Conservation (phyloP, 2,113 vertebrate genomes). For the Bolborhynchus lineola region DNA sequence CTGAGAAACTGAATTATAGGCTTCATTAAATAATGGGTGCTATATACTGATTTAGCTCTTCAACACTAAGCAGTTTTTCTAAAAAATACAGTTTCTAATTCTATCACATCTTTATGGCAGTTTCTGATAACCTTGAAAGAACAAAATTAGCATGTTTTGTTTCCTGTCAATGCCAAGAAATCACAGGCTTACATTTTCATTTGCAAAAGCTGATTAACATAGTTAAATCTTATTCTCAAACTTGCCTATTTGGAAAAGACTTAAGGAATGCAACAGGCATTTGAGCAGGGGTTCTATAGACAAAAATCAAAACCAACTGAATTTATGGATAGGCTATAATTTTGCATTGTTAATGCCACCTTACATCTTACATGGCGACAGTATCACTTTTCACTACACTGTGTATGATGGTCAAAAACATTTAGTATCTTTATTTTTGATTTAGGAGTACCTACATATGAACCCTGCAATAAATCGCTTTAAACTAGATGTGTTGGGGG, state of each 20-base stretch:
- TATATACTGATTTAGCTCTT: not conserved
- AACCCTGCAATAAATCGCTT: not conserved
- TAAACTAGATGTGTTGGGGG: too few species aligned
- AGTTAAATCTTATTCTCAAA: not conserved
- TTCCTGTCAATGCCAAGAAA: not conserved
- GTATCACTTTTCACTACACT: not conserved
- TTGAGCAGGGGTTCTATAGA: not conserved
- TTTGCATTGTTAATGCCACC: not conserved
- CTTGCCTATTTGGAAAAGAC: not conserved
- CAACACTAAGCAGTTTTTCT: not conserved
- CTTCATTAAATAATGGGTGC: not conserved
- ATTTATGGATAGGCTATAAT: not conserved
- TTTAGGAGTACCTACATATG: not conserved
- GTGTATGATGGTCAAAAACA: not conserved
- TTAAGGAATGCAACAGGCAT: not conserved
- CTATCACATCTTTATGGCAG: not conserved
- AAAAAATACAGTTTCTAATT: not conserved
- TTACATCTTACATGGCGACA: not conserved
- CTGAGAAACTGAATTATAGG: not conserved
- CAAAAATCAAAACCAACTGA: not conserved
- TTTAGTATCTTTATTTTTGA: not conserved
- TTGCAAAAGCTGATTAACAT: not conserved
- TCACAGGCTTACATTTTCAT: not conserved
- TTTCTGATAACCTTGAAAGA: not conserved
- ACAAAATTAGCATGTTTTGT: not conserved